phyloP scores from a whole-genome alignment of 2,888 invertebrate species.

The Parnassius glacialis region DNA sequence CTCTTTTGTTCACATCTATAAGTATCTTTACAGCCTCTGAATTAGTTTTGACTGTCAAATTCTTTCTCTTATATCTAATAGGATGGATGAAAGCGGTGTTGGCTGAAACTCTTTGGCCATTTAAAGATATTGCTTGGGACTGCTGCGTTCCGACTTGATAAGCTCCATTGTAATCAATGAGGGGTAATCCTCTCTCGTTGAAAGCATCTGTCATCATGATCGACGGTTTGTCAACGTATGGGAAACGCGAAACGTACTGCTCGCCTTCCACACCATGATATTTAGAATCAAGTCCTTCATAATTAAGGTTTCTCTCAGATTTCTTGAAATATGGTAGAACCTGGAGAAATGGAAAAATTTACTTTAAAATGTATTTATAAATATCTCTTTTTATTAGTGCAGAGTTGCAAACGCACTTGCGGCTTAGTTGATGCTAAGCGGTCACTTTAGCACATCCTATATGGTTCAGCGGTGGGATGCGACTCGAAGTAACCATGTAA shows the following conservation, averaged over 20 bases:
- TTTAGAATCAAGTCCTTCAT: constrained; percentile 64
- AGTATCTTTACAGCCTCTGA: constrained; percentile 79
- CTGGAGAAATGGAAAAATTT: constrained; percentile 36
- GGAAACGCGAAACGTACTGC: constrained; percentile 80
- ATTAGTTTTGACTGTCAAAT: constrained; percentile 71
- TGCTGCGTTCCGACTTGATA: constrained; percentile 79
- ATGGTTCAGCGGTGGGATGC: too few relatives aligned
- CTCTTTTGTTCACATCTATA: constrained; percentile 66
- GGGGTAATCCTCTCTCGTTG: constrained; percentile 79
- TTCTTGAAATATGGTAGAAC: constrained; percentile 85
- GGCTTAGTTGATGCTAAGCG: too few relatives aligned
- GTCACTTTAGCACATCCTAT: too few relatives aligned
- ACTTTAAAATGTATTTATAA: too few relatives aligned
- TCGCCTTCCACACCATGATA: constrained; percentile 83
- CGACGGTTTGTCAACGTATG: constrained; percentile 81
- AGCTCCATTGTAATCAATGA: constrained; percentile 78
- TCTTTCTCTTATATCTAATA: constrained; percentile 75
- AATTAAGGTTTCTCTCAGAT: constrained; percentile 81
- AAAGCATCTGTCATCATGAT: constrained; percentile 78
- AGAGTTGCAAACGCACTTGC: too few relatives aligned
- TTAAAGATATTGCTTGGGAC: constrained; percentile 75
- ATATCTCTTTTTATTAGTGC: too few relatives aligned
- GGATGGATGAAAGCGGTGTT: constrained; percentile 85
- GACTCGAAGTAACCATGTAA: too few relatives aligned
- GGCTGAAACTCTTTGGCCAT: constrained; percentile 81